Percentiles rank a stretch among this genome's conserved stretches.
phyloP scores from a whole-genome alignment of 2,113 vertebrate genomes.

The Sinocyclocheilus anophthalmus region DNA sequence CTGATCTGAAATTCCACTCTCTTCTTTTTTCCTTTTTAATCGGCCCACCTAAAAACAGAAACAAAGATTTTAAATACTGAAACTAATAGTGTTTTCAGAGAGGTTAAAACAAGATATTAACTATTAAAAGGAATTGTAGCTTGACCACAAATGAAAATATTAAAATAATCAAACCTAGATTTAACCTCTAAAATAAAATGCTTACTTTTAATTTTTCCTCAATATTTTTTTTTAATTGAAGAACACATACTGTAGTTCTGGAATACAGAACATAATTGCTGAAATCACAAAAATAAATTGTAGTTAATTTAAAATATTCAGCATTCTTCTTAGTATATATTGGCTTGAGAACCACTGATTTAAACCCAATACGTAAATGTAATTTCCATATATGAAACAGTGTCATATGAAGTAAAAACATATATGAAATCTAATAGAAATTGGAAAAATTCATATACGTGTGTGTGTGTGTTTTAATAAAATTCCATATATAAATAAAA shows the following conservation, averaged over 20 bases:
- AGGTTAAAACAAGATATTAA: not conserved
- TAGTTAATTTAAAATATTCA: no score
- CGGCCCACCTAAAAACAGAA: constrained; percentile 62
- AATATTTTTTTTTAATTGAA: no score
- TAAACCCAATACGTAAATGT: not conserved
- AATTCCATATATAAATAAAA: no score
- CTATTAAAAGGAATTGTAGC: not conserved
- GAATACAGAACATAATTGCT: no score
- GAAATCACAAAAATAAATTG: no score
- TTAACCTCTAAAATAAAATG: not conserved
- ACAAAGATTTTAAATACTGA: not conserved
- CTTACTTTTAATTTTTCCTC: not conserved
- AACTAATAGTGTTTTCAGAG: not conserved
- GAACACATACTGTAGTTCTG: no score
- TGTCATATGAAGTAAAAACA: no score
- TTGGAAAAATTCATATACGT: no score
- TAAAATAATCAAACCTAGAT: not conserved
- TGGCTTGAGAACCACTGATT: not conserved
- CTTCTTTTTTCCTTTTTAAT: constrained; percentile 69
- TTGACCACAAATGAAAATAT: not conserved
- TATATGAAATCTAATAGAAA: no score
- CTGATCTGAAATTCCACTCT: constrained; percentile 54
- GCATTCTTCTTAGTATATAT: no score
- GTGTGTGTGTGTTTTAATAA: no score
- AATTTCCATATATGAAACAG: no score